phyloP scores from a whole-genome alignment of 2,888 invertebrate species.

The Dicyrtomina minuta region DNA sequence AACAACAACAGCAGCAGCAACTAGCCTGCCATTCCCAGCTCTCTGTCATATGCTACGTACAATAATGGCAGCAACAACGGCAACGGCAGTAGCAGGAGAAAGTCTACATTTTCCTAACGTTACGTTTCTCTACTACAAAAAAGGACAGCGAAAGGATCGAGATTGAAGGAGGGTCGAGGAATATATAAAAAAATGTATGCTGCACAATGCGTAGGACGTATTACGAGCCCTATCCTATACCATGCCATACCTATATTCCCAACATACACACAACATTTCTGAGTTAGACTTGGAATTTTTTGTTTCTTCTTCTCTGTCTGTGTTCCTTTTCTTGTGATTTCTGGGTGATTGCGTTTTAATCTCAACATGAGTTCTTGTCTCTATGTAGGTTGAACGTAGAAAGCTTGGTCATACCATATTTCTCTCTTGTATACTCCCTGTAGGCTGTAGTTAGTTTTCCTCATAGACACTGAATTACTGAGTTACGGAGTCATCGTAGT shows the following conservation, averaged over 20 bases:
- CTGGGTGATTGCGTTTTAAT: constrained; percentile 20
- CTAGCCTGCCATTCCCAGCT: no score
- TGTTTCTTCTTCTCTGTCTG: no score
- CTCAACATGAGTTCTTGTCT: neutral
- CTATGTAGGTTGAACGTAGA: neutral
- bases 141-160: neutral
- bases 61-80: no score
- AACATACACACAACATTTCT: neutral
- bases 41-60: no score
- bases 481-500: neutral
- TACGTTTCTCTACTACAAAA: neutral
- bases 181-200: neutral
- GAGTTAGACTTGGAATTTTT: no score
- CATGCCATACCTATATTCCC: neutral
- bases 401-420: neutral
- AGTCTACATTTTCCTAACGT: neutral
- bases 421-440: neutral
- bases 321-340: neutral
- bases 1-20: no score
- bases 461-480: neutral
- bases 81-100: no score
- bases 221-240: no score
- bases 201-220: neutral
- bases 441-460: no score
- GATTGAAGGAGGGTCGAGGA: neutral